These are phyloP conservation scores for Bradypodion pumilum DNA, from an alignment of 2,797 vertebrate species.

Conservation along the genomic window DNA sequence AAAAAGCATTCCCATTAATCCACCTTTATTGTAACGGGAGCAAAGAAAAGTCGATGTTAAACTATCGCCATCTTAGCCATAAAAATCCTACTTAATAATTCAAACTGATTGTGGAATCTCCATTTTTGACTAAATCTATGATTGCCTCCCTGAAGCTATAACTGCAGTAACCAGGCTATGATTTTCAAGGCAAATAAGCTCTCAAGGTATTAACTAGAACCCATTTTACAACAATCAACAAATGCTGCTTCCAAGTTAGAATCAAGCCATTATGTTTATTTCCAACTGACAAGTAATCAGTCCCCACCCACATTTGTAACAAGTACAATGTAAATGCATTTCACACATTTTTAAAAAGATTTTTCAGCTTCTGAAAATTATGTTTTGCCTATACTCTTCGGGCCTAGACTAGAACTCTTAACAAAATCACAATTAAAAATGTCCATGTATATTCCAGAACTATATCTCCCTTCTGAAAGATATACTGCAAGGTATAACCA, in stretches of 20 bases:
- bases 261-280: not conserved
- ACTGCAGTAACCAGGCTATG: too few relatives aligned
- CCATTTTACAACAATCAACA: not conserved
- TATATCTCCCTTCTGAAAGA: conserved; percentile 34
- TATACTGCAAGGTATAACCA: conserved; percentile 27
- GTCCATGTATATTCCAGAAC: not conserved
- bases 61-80: too few relatives aligned
- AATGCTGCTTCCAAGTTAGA: not conserved
- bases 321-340: not conserved
- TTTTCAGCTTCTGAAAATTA: conserved; percentile 12
- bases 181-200: not conserved
- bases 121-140: not conserved
- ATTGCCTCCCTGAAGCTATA: not conserved
- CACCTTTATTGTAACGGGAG: too few relatives aligned
- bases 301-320: not conserved
- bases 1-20: too few relatives aligned
- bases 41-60: too few relatives aligned
- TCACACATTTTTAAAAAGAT: not conserved
- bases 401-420: not conserved
- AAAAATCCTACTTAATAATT: not conserved
- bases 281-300: not conserved
- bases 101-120: not conserved
- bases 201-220: not conserved
- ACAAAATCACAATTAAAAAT: conserved; percentile 18
- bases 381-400: not conserved